A percentile compares a stretch with the other conserved stretches of the same genome.
These are phyloP conservation scores for Aythya baeri DNA, from an alignment of 2,113 vertebrate genomes.

Conservation along the genomic window DNA sequence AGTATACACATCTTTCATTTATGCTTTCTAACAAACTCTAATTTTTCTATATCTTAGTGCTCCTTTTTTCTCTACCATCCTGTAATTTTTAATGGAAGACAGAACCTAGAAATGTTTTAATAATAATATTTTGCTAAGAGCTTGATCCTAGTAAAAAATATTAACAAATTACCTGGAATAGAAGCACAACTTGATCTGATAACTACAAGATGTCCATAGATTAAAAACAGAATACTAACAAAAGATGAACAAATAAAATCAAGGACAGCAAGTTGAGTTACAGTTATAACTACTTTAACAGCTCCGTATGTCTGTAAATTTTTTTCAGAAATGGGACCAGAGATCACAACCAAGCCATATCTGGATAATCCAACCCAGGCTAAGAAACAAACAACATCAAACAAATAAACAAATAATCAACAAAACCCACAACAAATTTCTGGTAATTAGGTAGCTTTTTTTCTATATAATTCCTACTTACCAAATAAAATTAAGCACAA, in stretches of 20 bases:
- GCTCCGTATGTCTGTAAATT: background rate
- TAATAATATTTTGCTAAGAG: background rate
- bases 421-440: background rate
- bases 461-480: background rate
- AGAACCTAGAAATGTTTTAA: background rate
- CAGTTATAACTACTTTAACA: background rate
- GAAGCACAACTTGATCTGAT: background rate
- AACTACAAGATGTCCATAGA: background rate
- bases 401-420: too few relatives aligned
- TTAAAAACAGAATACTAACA: conserved; percentile 7
- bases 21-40: background rate
- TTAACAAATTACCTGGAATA: background rate
- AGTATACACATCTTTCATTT: background rate
- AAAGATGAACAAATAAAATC: conserved; percentile 16
- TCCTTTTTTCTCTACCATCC: background rate
- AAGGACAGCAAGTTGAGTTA: background rate
- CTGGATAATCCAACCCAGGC: background rate
- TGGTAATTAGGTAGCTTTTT: background rate
- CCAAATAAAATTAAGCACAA: background rate
- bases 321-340: conserved; percentile 21
- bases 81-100: background rate
- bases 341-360: conserved; percentile 14
- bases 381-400: background rate
- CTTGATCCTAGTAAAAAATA: background rate
- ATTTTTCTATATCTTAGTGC: background rate